Conservation (phyloP, 2,113 vertebrate species). For the Heterochromis multidens region DNA sequence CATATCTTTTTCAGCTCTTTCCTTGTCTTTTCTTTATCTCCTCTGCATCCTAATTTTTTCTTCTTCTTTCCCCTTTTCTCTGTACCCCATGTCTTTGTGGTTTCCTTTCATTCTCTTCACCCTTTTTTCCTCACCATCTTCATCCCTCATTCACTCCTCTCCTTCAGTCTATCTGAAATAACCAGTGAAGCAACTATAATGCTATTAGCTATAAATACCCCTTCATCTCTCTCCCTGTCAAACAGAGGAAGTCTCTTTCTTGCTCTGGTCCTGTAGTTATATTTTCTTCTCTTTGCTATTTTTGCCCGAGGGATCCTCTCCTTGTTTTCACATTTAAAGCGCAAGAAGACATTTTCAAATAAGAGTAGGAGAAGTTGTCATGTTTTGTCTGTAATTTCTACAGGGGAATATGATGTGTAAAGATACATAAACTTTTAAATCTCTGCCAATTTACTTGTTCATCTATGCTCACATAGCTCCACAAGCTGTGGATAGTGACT, state of each 20-base stretch:
- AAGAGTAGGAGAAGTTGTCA: neutral
- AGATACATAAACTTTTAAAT: neutral
- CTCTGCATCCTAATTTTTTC: neutral
- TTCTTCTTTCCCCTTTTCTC: neutral
- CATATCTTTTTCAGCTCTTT: neutral
- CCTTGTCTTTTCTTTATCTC: neutral
- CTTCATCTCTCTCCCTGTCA: slow-evolving; percentile 20
- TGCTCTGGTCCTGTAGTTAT: neutral
- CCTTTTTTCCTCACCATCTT: neutral
- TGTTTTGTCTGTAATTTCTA: neutral
- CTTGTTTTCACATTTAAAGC: neutral
- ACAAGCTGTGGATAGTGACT: neutral
- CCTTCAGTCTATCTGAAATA: slow-evolving; percentile 26
- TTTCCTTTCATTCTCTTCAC: neutral
- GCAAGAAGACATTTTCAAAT: neutral
- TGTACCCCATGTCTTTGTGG: neutral
- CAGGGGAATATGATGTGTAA: neutral
- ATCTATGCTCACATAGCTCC: neutral
- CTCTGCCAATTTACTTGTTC: neutral
- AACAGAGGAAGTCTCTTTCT: slow-evolving; percentile 11
- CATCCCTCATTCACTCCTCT: neutral
- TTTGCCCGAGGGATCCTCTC: neutral
- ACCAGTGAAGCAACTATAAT: slow-evolving; percentile 54
- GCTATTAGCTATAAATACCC: slow-evolving; percentile 61
- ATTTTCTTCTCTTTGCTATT: neutral